These are phyloP conservation scores for Tamandua tetradactyla DNA, from an alignment of 2,797 vertebrate genomes.

Conservation along the genomic window DNA sequence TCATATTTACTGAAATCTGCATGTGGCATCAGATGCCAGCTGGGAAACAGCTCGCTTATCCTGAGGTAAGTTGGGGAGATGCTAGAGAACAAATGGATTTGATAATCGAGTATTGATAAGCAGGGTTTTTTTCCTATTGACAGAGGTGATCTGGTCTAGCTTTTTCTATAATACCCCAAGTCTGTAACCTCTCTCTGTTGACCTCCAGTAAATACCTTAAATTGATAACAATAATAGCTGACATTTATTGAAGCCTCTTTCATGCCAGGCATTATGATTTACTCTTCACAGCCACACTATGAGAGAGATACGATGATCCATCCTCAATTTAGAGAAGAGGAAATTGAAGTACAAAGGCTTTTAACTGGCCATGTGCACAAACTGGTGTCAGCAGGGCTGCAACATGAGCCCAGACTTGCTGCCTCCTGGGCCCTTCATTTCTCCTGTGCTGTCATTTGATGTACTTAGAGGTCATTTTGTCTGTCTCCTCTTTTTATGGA, in stretches of 20 bases:
- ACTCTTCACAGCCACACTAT: background rate
- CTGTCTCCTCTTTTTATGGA: background rate
- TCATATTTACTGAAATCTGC: background rate
- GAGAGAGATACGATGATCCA: no score
- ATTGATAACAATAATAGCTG: background rate
- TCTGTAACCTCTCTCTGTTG: background rate
- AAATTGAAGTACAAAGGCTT: background rate
- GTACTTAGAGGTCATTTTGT: background rate
- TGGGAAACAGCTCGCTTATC: background rate
- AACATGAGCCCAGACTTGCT: background rate
- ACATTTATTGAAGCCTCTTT: background rate
- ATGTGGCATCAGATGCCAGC: background rate
- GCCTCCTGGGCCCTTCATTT: background rate
- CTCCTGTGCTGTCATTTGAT: rapidly evolving
- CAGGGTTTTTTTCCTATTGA: background rate
- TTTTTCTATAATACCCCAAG: background rate
- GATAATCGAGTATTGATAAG: background rate
- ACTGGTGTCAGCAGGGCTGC: no score
- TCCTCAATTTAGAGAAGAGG: background rate
- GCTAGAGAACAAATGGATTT: rapidly evolving
- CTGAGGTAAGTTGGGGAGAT: no score
- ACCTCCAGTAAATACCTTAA: no score
- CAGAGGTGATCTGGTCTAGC: background rate
- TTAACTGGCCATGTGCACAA: background rate
- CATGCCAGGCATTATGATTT: background rate